A percentile compares a stretch with the other conserved stretches of the same genome.
Conservation (phyloP, 2,113 vertebrate genomes). For the Hydrochoerus hydrochaeris region DNA sequence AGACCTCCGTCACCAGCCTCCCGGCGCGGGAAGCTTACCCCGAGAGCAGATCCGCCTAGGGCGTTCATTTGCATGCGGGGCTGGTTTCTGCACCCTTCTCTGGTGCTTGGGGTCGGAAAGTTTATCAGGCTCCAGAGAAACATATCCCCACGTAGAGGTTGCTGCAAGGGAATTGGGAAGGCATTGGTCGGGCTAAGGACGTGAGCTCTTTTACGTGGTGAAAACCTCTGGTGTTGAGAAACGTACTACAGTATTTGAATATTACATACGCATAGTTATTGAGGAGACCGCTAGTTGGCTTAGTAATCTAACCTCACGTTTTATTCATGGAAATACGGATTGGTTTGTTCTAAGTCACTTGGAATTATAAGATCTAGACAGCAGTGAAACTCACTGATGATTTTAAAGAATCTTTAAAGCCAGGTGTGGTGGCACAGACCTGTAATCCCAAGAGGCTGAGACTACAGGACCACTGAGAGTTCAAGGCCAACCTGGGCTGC, state of each 20-base stretch:
- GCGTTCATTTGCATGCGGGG: background rate
- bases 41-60: conserved; percentile 35
- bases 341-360: background rate
- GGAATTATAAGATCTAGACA: conserved; percentile 9
- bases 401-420: background rate
- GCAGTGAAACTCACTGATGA: background rate
- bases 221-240: conserved; percentile 28
- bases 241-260: conserved; percentile 14
- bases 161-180: background rate
- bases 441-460: background rate
- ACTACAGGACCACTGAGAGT: background rate
- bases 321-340: background rate
- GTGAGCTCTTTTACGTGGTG: background rate
- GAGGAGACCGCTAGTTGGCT: conserved; percentile 53
- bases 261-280: background rate
- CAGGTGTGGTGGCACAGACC: background rate
- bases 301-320: conserved; percentile 44
- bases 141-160: background rate
- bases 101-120: conserved; percentile 46
- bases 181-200: background rate
- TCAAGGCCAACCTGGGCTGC: background rate
- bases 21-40: conserved; percentile 65
- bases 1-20: conserved; percentile 65
- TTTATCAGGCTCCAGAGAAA: conserved; percentile 11
- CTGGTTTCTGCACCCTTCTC: background rate